phyloP scores from a whole-genome alignment of 2,797 vertebrate species.

The Taeniopygia guttata region DNA sequence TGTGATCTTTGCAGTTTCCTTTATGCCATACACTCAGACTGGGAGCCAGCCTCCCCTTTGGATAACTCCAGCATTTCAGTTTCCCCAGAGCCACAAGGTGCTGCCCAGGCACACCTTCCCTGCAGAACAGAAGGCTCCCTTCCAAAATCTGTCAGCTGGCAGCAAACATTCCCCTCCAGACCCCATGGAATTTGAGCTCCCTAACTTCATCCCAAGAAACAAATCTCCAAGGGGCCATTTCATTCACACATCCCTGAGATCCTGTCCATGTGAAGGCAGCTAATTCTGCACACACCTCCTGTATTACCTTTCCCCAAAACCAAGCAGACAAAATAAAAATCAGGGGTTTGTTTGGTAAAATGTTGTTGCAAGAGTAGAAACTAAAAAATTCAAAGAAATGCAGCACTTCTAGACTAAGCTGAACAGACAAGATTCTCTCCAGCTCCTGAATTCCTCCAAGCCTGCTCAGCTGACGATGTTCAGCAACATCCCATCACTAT shows the following conservation, averaged over 20 bases:
- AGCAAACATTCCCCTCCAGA: not conserved
- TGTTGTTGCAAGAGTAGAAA: not conserved
- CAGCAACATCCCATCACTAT: not conserved
- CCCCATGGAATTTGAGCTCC: not conserved
- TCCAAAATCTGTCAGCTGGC: not conserved
- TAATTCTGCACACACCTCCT: not conserved
- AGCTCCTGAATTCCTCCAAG: not conserved
- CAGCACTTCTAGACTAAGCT: not conserved
- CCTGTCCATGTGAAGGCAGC: not conserved
- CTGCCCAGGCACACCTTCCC: not conserved
- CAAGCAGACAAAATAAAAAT: not conserved
- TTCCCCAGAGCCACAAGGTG: not conserved
- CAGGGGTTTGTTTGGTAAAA: not conserved
- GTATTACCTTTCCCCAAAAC: not conserved
- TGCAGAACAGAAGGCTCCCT: not conserved
- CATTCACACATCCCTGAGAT: not conserved
- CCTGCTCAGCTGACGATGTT: fast-evolving
- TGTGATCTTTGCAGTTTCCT: not conserved
- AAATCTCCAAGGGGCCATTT: not conserved
- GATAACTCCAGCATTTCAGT: not conserved
- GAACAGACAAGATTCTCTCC: not conserved
- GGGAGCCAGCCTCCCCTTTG: not conserved
- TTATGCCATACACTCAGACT: not conserved
- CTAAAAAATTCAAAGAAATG: not conserved
- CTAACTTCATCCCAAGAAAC: not conserved